Base-by-base conservation (phyloP, 1,140 invertebrate genomes). In the Antheraea mylitta region DNA sequence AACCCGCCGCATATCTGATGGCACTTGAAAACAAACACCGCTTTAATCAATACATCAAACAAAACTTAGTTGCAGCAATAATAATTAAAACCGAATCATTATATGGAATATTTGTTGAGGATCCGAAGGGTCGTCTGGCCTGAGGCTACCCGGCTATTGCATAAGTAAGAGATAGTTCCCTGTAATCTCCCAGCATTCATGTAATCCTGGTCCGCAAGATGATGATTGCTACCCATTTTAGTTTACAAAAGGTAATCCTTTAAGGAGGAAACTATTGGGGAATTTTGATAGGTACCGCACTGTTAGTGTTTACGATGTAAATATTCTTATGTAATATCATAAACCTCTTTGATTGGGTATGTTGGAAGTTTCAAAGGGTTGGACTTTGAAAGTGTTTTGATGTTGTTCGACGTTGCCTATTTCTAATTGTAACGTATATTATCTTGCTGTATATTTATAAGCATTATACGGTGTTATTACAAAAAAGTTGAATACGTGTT, bases 41-140 rank as follows among this genome's bases (percentile, higher is more conserved):
- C 82, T 90, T 87, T 90, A 92, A 92, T 90, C 90, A 92, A 92
- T 90, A 90, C 86, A 87, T 90, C 88, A 92, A 92, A 92, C 88
- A 90, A 83, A 90, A 86, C 81, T 86, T 81, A 72, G 78, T 83
- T 82, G 75, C 86, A 85, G 76, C 86, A 86, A 92, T 92, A 92
- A 92, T 92, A 92, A 92, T 92, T 92, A 92, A 90, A 90, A 90
- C 81, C 88, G 88, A 84, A 92, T 91, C 78, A 92, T 91, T 89
- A 90, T 90, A 83, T 86, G 78, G 86, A 86, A 91, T 91, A 91
- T 90, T 91, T 91, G 89, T 72, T 76, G 78, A 92, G 89, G 89
- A 90, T 84, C 82, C 19, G 76, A 85, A 88, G 83, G 85, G 87
- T 82, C 76, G 75, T 76, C 67, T 71, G 69, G 81, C 89, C 86